phyloP scores from a whole-genome alignment of 2,888 invertebrate genomes.

The Toxonevra muliebris region DNA sequence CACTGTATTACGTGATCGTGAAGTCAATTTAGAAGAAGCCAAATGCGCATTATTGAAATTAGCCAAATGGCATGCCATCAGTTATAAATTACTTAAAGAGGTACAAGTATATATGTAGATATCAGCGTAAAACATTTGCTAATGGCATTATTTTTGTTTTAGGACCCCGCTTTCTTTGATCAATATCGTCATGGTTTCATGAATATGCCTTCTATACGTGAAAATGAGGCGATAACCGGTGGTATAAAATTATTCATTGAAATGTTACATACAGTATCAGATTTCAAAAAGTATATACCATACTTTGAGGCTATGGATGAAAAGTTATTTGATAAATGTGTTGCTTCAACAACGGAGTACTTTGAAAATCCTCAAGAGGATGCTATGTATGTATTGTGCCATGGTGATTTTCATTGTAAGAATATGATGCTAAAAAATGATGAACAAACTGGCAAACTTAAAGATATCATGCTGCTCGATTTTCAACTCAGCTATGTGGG shows the following conservation, averaged over 20 bases:
- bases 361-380: slow-evolving; percentile 37
- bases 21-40: slow-evolving; percentile 28
- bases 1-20: slow-evolving; percentile 26
- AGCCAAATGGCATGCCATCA: slow-evolving; percentile 41
- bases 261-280: slow-evolving; percentile 36
- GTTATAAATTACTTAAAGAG: slow-evolving; percentile 35
- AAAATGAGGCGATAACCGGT: neutral
- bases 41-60: slow-evolving; percentile 37
- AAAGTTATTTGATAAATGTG: slow-evolving; percentile 27
- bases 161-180: slow-evolving; percentile 30
- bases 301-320: slow-evolving; percentile 42
- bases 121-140: neutral
- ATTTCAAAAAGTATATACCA: slow-evolving; percentile 39
- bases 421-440: slow-evolving; percentile 51
- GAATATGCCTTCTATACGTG: neutral
- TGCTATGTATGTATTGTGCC: slow-evolving; percentile 47
- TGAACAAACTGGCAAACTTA: slow-evolving; percentile 5
- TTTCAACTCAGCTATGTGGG: slow-evolving; percentile 51
- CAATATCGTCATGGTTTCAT: slow-evolving; percentile 26
- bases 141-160: neutral
- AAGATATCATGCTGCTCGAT: slow-evolving; percentile 50
- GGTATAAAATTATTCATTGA: slow-evolving; percentile 32
- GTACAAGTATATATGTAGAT: slow-evolving; percentile 10
- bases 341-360: slow-evolving; percentile 38
- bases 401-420: slow-evolving; percentile 51